phyloP scores from a whole-genome alignment of 2,113 vertebrate genomes.

The Lophura nycthemera region DNA sequence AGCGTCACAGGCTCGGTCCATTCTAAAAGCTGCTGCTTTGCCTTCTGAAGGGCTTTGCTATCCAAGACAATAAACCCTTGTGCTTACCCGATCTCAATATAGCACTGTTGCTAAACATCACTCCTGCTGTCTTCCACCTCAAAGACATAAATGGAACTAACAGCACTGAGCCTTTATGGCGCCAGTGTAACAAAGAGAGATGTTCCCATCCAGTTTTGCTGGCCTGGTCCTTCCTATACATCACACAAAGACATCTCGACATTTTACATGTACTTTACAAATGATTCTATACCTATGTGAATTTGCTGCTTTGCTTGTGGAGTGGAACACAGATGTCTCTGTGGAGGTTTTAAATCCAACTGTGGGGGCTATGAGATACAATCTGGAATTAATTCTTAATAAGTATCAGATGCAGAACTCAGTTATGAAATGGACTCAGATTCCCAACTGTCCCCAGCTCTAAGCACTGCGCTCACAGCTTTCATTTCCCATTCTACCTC shows the following conservation, averaged over 20 bases:
- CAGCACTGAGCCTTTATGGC: not conserved
- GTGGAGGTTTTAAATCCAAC: not conserved
- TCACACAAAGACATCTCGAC: accelerated
- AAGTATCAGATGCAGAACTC: not conserved
- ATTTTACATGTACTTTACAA: not conserved
- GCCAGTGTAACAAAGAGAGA: not conserved
- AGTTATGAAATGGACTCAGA: not conserved
- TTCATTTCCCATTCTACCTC: not conserved
- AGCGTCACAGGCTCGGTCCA: not conserved
- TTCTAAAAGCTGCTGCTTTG: not conserved
- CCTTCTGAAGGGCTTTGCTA: not conserved
- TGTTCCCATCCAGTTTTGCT: not conserved
- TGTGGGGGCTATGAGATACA: not conserved
- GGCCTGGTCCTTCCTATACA: accelerated
- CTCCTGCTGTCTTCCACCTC: not conserved
- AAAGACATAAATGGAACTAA: not conserved
- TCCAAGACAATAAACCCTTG: not conserved
- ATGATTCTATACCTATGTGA: not conserved
- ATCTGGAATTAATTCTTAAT: not conserved
- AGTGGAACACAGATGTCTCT: not conserved
- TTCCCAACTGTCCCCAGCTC: not conserved
- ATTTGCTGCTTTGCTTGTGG: not conserved
- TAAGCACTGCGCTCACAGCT: not conserved
- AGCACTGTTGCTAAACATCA: not conserved
- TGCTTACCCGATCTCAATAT: not conserved